phyloP scores from a whole-genome alignment of 2,113 vertebrate species.

The Tetraodon nigroviridis region DNA sequence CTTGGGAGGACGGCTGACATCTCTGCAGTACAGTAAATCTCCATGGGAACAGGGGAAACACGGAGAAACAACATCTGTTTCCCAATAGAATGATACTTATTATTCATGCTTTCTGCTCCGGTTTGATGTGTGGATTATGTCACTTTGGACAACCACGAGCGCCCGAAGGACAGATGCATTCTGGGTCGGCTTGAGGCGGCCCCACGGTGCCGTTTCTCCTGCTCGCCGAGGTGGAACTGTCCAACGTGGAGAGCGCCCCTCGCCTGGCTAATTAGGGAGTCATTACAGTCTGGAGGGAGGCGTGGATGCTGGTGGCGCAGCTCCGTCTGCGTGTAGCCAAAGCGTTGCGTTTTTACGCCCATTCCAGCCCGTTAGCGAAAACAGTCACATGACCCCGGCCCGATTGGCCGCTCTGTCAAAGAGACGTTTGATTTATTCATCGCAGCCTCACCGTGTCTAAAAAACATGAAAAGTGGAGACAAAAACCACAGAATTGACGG shows the following conservation, averaged over 20 bases:
- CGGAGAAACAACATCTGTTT: conserved; percentile 27
- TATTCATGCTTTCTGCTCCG: conserved; percentile 5
- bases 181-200: not conserved
- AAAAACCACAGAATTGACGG: too few species aligned
- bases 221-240: conserved; percentile 35
- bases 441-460: too few species aligned
- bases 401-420: too few species aligned
- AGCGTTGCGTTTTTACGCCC: too few species aligned
- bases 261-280: conserved; percentile 70
- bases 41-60: conserved; percentile 7
- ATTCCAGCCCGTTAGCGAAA: conserved; percentile 28
- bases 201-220: not conserved
- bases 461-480: too few species aligned
- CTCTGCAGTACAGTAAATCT: conserved; percentile 7
- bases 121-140: conserved; percentile 16
- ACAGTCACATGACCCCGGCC: too few species aligned
- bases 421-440: too few species aligned
- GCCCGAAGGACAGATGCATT: conserved; percentile 2
- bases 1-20: conserved; percentile 6
- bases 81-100: conserved; percentile 21
- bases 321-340: conserved; percentile 18
- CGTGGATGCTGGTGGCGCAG: conserved; percentile 25
- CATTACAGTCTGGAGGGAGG: conserved; percentile 64
- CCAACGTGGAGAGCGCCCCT: conserved; percentile 66
- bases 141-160: conserved; percentile 3